Evolutionary conservation across 1,140 invertebrate species (phyloP).

Genomic region (Bombus huntii): DNA sequence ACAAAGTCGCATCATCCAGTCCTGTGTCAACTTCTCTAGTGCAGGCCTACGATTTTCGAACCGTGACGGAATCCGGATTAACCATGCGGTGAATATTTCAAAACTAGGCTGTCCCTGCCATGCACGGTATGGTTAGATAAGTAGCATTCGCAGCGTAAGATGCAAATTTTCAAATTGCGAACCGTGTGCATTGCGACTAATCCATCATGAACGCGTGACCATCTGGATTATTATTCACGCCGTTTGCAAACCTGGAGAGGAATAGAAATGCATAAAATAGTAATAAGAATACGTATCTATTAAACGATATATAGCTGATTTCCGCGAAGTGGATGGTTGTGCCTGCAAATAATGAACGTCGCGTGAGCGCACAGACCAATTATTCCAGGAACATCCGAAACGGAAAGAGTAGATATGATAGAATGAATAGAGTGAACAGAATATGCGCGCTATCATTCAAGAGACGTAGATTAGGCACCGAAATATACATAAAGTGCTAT

Average conservation of each 20-base stretch:
- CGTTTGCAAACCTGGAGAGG: background rate
- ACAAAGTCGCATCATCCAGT: background rate
- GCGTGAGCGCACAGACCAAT: constrained; percentile 57
- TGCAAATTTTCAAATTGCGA: background rate
- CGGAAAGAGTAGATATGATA: constrained; percentile 32
- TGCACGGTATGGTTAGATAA: too few species aligned
- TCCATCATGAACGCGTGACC: background rate
- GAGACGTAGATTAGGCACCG: background rate
- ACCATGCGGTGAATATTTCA: background rate
- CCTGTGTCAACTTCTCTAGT: background rate
- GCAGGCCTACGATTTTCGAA: constrained; percentile 2
- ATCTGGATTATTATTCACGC: background rate
- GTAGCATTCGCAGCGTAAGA: too few species aligned
- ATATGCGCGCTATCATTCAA: background rate
- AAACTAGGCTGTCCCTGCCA: background rate
- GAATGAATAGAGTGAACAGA: constrained; percentile 11
- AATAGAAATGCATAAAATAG: too few species aligned
- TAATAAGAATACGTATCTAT: too few species aligned
- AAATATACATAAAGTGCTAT: background rate
- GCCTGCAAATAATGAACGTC: constrained; percentile 49
- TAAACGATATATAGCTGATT: constrained; percentile 16
- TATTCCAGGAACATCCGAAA: constrained; percentile 51
- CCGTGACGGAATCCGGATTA: constrained; percentile 7
- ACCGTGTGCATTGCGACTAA: too few species aligned
- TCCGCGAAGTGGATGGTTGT: constrained; percentile 7